A percentile compares a stretch with the other conserved stretches of the same genome.
These are phyloP conservation scores for Nixonia krombeini DNA, from an alignment of 1,140 invertebrate genomes.

Conservation along the genomic window DNA sequence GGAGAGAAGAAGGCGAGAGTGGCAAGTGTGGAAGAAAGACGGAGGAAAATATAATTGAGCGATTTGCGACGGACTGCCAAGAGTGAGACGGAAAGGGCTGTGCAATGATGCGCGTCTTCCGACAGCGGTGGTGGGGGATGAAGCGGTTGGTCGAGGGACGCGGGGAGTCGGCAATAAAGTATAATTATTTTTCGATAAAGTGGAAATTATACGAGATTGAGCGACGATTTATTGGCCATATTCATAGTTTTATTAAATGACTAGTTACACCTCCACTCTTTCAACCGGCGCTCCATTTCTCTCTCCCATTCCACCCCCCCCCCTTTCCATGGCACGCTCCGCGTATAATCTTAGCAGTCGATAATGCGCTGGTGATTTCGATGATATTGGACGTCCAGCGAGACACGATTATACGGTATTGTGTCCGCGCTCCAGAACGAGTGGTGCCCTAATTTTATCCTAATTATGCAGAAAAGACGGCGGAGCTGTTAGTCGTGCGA, in stretches of 20 bases:
- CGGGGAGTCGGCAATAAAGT: slow-evolving; percentile 64
- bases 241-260: slow-evolving; percentile 72
- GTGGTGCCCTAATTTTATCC: neutral
- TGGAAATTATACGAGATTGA: slow-evolving; percentile 70
- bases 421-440: neutral
- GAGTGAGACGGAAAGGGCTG: slow-evolving; percentile 40
- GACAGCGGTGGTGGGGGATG: too few species aligned
- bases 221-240: slow-evolving; percentile 70
- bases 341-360: slow-evolving; percentile 30
- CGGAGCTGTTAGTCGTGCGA: too few species aligned
- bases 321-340: slow-evolving; percentile 34
- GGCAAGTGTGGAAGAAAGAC: slow-evolving; percentile 42
- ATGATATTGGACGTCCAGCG: slow-evolving; percentile 36
- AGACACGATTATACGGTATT: slow-evolving; percentile 9
- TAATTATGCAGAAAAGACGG: neutral
- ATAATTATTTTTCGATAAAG: slow-evolving; percentile 72
- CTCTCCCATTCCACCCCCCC: slow-evolving; percentile 21
- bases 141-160: slow-evolving; percentile 1
- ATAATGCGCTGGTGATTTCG: slow-evolving; percentile 35
- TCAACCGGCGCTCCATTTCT: slow-evolving; percentile 26
- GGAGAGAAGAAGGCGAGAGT: slow-evolving; percentile 37
- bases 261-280: slow-evolving; percentile 50
- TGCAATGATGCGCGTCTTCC: slow-evolving; percentile 26
- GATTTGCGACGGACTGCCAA: slow-evolving; percentile 58
- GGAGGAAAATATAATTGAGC: slow-evolving; percentile 69